Base-by-base conservation (phyloP, 2,888 invertebrate genomes). In the Pyrocoelia pectoralis region DNA sequence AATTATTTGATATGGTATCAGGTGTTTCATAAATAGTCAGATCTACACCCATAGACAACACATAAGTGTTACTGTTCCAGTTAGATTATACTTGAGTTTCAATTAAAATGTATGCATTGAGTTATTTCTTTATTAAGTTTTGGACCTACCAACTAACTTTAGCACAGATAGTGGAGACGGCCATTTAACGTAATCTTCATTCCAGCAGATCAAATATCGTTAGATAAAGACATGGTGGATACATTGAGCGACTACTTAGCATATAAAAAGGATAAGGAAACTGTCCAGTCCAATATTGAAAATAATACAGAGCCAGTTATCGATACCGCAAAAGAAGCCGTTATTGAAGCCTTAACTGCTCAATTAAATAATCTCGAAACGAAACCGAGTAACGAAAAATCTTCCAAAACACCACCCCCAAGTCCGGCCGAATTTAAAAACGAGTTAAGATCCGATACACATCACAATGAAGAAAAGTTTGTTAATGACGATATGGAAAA, bases 351-450 rank as follows among this genome's bases (percentile, higher is more conserved):
- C 58, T 76, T 80, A n/a, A 76, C 78, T 0, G 73, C 80, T 46
- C 78, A 80, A 58, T 69, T 81, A 13, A 73, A 78, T 56, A 73
- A 75, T 17, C 54, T 79, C 33, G 76, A 79, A 50, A 43, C 73
- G n/a, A 71, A 69, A 14, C 71, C 73, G 40, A 66, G 60, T 53
- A 54, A 66, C 50, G 57, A 56, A 29, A 66, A 70, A 43, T 74
- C 74, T 49, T 68, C 68, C 6, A 76, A 71, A 58, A 81, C 81
- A 9, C 81, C 81, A 8, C 81, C 81, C 12, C 79, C 81, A 10
- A 81, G 80, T 70, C 81, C 81, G 1, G 77, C 79, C 2, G 80
- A 80, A 76, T 76, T 73, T 55, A 71, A 73, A 60, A 52, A 69
- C 17, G 69, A 73, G 13, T 68, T 67, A 40, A 71, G 71, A 57